Base-by-base conservation (phyloP, 2,888 invertebrate genomes). In the Cephus runcator region DNA sequence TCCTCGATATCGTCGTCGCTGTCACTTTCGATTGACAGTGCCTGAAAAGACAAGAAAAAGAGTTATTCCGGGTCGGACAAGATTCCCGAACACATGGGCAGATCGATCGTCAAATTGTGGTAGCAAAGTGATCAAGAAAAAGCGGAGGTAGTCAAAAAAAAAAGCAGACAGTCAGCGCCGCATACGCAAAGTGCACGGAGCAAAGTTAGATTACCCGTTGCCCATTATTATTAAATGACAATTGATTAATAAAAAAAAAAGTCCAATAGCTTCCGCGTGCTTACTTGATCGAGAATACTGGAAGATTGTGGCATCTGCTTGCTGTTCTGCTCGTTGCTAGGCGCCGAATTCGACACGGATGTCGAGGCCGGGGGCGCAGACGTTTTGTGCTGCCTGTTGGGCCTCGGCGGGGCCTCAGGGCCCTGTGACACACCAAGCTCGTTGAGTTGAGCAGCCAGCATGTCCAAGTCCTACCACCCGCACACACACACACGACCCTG, bases 391-490 rank as follows among this genome's bases (percentile, higher is more conserved):
- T 90, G 89, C 79, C 90, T 88, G 85, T 90, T 90, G 83, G 90
- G 89, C 85, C 96, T 93, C 84, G 96, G 96, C 86, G 95, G 95
- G 85, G 94, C 94, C 92, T 95, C 95, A 78, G 94, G 94, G 82
- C 94, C 94, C 87, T 95, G 95, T 82, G 94, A 94, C 89, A 96
- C 95, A 87, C 97, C 98, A 91, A 99, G 94, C 93, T 98, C 97
- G 93, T 97, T 98, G 91, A 99, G 94, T 93, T 99, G 98, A 89
- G 97, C 98, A 83, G 98, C 99, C 92, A 99, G 93, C 92, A 96
- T 96, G 93, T 99, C 99, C 94, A 99, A 95, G 93, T 99, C 98
- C 98, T 98, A 93, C 84, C 92, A 92, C 88, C 90, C 90, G 88
- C 88, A 89, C 87, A 88, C 87, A 88, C 87, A 88, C 87, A 85